Evolutionary conservation across 1,140 invertebrate genomes (phyloP).

Genomic region (Parapsyche elsis): DNA sequence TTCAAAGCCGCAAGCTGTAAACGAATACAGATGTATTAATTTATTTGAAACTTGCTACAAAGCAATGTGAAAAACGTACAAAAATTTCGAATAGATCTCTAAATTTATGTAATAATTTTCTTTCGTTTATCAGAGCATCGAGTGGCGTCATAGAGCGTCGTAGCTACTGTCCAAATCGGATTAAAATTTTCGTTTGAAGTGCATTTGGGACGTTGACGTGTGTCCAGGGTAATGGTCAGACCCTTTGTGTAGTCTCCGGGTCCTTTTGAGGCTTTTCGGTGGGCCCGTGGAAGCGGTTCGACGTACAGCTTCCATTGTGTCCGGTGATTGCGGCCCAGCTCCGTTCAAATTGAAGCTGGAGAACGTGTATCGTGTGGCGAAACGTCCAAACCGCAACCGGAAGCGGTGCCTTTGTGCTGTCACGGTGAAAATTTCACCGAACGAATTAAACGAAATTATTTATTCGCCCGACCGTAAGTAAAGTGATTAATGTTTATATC

Average conservation of each 20-base stretch:
- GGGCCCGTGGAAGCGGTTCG: not conserved
- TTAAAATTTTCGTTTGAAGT: not conserved
- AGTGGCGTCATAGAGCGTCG: too few relatives aligned
- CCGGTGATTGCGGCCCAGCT: not conserved
- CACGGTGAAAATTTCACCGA: not conserved
- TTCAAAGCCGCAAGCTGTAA: not conserved
- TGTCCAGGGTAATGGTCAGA: not conserved
- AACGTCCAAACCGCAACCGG: not conserved
- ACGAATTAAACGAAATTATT: constrained; percentile 26
- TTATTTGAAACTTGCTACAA: not conserved
- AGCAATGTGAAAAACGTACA: too few relatives aligned
- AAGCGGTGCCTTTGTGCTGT: not conserved
- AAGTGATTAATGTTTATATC: constrained; percentile 24
- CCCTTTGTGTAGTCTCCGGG: not conserved
- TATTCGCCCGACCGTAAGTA: not conserved
- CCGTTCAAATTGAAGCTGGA: not conserved
- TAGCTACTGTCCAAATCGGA: too few relatives aligned
- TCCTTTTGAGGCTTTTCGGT: constrained; percentile 2
- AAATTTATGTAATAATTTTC: too few relatives aligned
- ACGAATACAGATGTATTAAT: not conserved
- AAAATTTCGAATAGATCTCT: too few relatives aligned
- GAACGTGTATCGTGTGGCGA: not conserved
- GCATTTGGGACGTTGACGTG: not conserved
- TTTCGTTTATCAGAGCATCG: too few relatives aligned
- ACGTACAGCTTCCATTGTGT: not conserved